Evolutionary conservation across 2,797 vertebrate species (phyloP), one percentile per base, ranked within the genome.

Genomic region (Pangasius macronema): DNA sequence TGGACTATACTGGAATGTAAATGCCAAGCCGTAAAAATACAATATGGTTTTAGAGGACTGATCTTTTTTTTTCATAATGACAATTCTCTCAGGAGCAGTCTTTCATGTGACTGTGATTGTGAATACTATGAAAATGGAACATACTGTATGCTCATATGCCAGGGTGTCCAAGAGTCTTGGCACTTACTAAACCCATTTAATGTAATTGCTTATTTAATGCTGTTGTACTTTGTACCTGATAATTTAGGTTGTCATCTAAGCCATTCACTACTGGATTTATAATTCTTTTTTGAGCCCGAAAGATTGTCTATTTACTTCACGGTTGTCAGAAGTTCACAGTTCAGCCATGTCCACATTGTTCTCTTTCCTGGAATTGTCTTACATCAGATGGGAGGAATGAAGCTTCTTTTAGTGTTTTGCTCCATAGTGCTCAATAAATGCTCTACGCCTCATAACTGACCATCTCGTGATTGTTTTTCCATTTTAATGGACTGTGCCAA

Each of bases 401-500:
- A 68, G 36, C 3, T 67, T 72, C n/a, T 22, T 82, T 87, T 81
- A 72, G 63, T 9, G 27, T 55, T 85, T 82, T 86, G 72, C 75
- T 85, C 80, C 33, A n/a, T 80, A 63, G 55, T 61, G 42, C 8
- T 5, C 75, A 30, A 30, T 88, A 88, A 88, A 90, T 84, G 84
- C 46, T 51, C 55, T 63, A 53, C 86, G 86, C 57, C 83, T 82
- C 72, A 86, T 90, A 86, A 89, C 81, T 16, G 20, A 49, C 75
- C 16, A n/a, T 82, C 63, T 76, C 24, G 5, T 80, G 86, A 88
- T 86, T 87, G 84, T 90, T 89, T 90, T 90, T 89, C 87, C 87
- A 85, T 90, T 84, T 89, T 89, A 90, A 87, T 80, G 82, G 59
- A 88, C 67, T 86, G 79, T 73, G 83, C 84, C 87, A 87, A 90